A percentile compares a stretch with the other conserved stretches of the same genome.
Conservation (phyloP, 2,888 invertebrate genomes). For the Tipula unca region DNA sequence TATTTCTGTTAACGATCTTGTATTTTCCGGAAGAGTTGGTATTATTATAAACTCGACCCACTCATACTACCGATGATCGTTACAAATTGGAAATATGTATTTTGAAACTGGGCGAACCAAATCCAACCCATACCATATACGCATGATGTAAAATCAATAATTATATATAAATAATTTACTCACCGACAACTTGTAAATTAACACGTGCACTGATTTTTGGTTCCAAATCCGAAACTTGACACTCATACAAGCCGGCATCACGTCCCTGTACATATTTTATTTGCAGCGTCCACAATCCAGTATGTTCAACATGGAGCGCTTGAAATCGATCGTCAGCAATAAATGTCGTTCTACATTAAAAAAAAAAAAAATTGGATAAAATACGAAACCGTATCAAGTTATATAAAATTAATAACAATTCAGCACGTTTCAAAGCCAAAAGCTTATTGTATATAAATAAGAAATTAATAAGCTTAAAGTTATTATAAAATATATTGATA, state of each 20-base stretch:
- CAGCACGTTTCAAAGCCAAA: background rate
- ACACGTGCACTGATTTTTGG: slow-evolving; percentile 92
- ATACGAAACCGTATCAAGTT: background rate
- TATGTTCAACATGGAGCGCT: slow-evolving; percentile 68
- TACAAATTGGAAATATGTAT: no score
- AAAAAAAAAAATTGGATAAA: background rate
- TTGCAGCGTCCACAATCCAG: slow-evolving; percentile 78
- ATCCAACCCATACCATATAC: no score
- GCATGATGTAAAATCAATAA: no score
- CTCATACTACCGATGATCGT: no score
- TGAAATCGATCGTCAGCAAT: slow-evolving; percentile 90
- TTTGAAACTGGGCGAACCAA: no score
- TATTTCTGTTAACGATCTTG: no score
- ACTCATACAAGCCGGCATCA: slow-evolving; percentile 88
- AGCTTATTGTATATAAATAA: background rate
- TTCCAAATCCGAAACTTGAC: slow-evolving; percentile 82
- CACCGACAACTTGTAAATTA: slow-evolving; percentile 84
- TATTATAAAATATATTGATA: background rate
- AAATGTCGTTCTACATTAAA: slow-evolving; percentile 56
- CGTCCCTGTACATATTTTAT: slow-evolving; percentile 84
- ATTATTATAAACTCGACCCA: no score
- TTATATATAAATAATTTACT: background rate
- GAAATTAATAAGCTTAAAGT: background rate
- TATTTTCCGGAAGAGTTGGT: no score
- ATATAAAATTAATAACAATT: background rate